phyloP scores from a whole-genome alignment of 2,888 invertebrate species.

The Proisotoma minuta region DNA sequence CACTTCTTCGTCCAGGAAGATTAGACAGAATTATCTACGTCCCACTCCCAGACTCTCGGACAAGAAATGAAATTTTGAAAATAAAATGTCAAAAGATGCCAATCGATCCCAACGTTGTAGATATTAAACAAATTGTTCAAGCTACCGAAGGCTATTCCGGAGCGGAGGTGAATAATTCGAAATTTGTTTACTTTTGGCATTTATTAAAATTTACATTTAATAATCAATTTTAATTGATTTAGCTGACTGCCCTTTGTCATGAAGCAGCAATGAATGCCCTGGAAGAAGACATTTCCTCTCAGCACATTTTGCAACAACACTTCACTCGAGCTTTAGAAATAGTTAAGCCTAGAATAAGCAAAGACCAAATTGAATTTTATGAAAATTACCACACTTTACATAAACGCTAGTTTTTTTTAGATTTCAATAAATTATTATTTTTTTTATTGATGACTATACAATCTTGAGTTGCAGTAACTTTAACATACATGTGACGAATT shows the following conservation, averaged over 20 bases:
- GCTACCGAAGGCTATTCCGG: slow-evolving; percentile 81
- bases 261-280: slow-evolving; percentile 84
- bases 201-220: too few species aligned
- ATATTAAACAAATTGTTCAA: slow-evolving; percentile 62
- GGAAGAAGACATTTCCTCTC: slow-evolving; percentile 66
- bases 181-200: not conserved
- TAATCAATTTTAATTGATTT: slow-evolving; percentile 26
- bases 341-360: slow-evolving; percentile 72
- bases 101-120: slow-evolving; percentile 58
- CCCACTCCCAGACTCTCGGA: slow-evolving; percentile 75
- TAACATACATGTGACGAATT: too few species aligned
- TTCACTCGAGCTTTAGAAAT: slow-evolving; percentile 67
- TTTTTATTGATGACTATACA: too few species aligned
- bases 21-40: slow-evolving; percentile 89
- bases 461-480: too few species aligned
- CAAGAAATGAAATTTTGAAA: slow-evolving; percentile 73
- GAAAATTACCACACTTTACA: slow-evolving; percentile 55
- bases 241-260: slow-evolving; percentile 72
- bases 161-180: slow-evolving; percentile 65
- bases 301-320: slow-evolving; percentile 62
- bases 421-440: slow-evolving; percentile 1
- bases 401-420: slow-evolving; percentile 4
- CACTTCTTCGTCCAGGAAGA: slow-evolving; percentile 83
- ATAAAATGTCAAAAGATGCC: slow-evolving; percentile 75
- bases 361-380: slow-evolving; percentile 67